These are phyloP conservation scores for Periophthalmus modestus DNA, from an alignment of 2,113 vertebrate species.

Conservation along the genomic window DNA sequence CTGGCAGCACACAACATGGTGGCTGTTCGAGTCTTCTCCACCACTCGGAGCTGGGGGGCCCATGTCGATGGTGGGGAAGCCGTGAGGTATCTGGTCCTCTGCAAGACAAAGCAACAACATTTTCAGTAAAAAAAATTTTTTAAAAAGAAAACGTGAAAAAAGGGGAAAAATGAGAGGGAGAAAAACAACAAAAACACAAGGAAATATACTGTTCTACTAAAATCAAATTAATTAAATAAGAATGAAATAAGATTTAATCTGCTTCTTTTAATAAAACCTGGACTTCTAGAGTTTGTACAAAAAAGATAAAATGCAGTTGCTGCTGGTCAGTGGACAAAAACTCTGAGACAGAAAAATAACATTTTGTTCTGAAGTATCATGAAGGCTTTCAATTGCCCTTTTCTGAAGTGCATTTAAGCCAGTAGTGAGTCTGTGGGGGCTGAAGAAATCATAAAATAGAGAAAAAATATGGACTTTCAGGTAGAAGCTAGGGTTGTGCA, in stretches of 20 bases:
- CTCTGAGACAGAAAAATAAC: conserved; percentile 9
- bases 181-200: too few relatives aligned
- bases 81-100: conserved; percentile 93
- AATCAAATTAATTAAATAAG: not conserved
- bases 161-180: not conserved
- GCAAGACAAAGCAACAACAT: conserved; percentile 37
- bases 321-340: not conserved
- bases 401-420: conserved; percentile 34
- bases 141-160: too few relatives aligned
- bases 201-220: not conserved
- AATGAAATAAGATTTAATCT: not conserved
- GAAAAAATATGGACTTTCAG: conserved; percentile 26
- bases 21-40: conserved; percentile 92
- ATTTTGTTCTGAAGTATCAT: conserved; percentile 19
- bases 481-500: conserved; percentile 8
- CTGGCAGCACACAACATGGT: conserved; percentile 98
- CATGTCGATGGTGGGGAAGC: conserved; percentile 97
- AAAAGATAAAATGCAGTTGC: not conserved
- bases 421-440: conserved; percentile 31
- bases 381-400: conserved; percentile 14
- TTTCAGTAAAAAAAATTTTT: too few relatives aligned
- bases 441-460: conserved; percentile 36
- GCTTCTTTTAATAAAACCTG: not conserved
- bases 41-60: conserved; percentile 97
- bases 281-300: not conserved